A percentile compares a stretch with the other conserved stretches of the same genome.
Conservation (phyloP, 1,140 invertebrate species). For the Trichoplusia ni region DNA sequence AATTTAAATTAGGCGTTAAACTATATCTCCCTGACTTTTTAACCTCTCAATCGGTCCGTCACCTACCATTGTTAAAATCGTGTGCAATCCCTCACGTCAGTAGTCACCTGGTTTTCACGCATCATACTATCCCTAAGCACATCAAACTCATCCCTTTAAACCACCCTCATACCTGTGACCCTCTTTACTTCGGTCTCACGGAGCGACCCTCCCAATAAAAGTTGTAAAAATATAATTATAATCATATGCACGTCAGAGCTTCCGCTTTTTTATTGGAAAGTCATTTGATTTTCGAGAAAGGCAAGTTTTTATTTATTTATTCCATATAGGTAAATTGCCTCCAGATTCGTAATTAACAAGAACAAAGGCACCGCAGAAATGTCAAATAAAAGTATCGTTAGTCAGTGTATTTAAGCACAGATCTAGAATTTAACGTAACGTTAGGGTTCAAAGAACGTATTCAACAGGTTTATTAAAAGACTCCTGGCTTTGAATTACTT, state of each 20-base stretch:
- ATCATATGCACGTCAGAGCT: conserved; percentile 66
- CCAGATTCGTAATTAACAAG: too few relatives aligned
- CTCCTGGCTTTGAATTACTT: too few relatives aligned
- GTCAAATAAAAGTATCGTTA: too few relatives aligned
- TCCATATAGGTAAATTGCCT: too few relatives aligned
- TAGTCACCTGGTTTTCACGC: conserved; percentile 53
- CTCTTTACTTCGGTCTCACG: conserved; percentile 59
- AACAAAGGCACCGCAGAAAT: too few relatives aligned
- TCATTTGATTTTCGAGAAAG: conserved; percentile 41
- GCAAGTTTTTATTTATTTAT: too few relatives aligned
- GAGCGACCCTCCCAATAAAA: conserved; percentile 59
- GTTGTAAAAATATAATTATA: conserved; percentile 77
- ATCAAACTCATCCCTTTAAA: conserved; percentile 55
- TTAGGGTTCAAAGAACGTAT: too few relatives aligned
- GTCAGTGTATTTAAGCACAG: too few relatives aligned
- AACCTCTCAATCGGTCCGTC: conserved; percentile 10
- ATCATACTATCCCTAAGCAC: conserved; percentile 45
- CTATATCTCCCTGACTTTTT: conserved; percentile 17
- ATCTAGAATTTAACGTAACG: too few relatives aligned
- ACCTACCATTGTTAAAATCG: conserved; percentile 21
- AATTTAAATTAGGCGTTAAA: too few relatives aligned
- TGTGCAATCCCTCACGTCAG: conserved; percentile 28
- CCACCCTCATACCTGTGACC: conserved; percentile 23
- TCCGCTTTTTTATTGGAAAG: conserved; percentile 55
- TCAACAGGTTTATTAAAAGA: too few relatives aligned